Percentiles rank a stretch among this genome's conserved stretches.
Evolutionary conservation across 1,140 invertebrate species (phyloP).

Genomic region (Plutomurus gul): DNA sequence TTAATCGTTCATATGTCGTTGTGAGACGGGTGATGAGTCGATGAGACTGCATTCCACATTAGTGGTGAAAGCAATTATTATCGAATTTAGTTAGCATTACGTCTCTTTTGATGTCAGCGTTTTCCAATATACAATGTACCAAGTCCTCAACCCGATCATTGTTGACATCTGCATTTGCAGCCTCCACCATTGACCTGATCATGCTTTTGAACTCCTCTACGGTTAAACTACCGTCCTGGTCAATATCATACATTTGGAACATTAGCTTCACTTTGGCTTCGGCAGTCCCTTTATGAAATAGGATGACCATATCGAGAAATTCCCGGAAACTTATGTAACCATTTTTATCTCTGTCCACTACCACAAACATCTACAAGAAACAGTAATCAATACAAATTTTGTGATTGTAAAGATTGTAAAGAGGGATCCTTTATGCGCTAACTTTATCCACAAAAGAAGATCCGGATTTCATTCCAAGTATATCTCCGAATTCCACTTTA

Average conservation of each 20-base stretch:
- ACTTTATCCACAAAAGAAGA: conserved; percentile 65
- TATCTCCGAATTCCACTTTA: conserved; percentile 66
- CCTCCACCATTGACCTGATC: conserved; percentile 62
- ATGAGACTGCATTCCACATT: no score
- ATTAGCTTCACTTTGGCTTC: conserved; percentile 64
- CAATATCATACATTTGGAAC: conserved; percentile 68
- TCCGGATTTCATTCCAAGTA: conserved; percentile 62
- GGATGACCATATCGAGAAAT: conserved; percentile 67
- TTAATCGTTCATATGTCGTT: no score
- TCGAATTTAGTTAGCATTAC: no score
- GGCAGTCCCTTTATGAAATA: conserved; percentile 65
- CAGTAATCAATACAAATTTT: not conserved
- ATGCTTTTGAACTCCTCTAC: conserved; percentile 57
- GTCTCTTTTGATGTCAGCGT: no score
- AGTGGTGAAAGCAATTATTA: no score
- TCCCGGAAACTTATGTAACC: conserved; percentile 70
- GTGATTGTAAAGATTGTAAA: not conserved
- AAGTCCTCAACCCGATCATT: conserved; percentile 58
- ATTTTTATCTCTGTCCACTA: conserved; percentile 68
- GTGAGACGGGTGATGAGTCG: no score
- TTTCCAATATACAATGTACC: conserved; percentile 59
- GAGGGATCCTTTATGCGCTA: not conserved
- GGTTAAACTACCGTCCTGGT: conserved; percentile 61
- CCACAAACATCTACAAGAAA: conserved; percentile 64
- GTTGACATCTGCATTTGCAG: conserved; percentile 60